phyloP scores from a whole-genome alignment of 2,797 vertebrate genomes.

The Sphaeramia orbicularis region DNA sequence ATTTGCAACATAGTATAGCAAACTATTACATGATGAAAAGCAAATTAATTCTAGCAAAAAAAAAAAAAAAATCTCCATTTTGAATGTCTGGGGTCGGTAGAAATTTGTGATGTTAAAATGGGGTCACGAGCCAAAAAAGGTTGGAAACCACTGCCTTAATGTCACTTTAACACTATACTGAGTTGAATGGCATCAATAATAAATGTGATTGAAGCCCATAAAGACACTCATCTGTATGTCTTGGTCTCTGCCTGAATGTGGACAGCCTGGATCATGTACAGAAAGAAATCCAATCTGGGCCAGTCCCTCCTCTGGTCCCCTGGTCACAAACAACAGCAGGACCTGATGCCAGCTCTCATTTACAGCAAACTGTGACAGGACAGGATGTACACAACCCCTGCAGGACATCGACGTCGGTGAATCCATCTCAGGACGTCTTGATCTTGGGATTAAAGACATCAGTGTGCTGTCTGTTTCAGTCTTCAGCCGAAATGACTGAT shows the following conservation, averaged over 20 bases:
- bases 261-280: background rate
- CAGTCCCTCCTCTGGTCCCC: background rate
- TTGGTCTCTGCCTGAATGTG: no score
- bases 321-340: background rate
- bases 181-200: no score
- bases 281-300: background rate
- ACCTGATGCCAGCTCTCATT: slow-evolving; percentile 5
- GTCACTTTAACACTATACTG: no score
- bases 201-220: background rate
- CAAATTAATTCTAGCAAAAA: no score
- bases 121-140: no score
- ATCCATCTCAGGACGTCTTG: slow-evolving; percentile 30
- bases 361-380: slow-evolving; percentile 34
- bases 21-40: no score
- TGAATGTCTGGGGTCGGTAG: no score
- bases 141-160: no score
- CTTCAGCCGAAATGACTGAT: slow-evolving; percentile 34
- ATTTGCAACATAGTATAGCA: no score
- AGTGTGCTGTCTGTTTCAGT: slow-evolving; percentile 48
- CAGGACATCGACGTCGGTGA: slow-evolving; percentile 14
- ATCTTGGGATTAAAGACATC: slow-evolving; percentile 54
- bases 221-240: no score
- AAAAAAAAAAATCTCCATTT: no score
- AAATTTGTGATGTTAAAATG: no score
- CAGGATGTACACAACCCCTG: slow-evolving; percentile 8